Conservation (phyloP, 2,113 vertebrate genomes). For the Naja naja region DNA sequence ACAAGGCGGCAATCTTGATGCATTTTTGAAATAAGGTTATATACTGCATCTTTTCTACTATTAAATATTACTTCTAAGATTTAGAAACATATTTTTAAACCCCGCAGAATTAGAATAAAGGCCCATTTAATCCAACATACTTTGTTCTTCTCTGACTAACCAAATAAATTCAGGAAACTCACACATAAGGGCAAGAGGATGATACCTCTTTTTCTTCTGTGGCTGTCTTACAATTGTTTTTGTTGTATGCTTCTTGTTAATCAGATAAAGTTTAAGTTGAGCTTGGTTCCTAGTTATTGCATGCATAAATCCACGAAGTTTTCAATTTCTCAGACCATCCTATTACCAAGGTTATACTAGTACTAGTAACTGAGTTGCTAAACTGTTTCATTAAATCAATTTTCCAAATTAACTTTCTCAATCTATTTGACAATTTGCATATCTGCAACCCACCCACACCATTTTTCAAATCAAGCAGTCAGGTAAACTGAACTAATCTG, state of each 20-base stretch:
- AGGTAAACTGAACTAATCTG: neutral
- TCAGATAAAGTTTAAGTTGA: neutral
- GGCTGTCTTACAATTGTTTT: neutral
- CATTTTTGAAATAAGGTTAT: neutral
- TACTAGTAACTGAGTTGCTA: neutral
- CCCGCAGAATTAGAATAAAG: neutral
- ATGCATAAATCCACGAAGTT: neutral
- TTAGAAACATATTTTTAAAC: neutral
- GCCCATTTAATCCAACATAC: neutral
- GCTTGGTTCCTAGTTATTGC: neutral
- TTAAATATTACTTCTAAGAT: neutral
- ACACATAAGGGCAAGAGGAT: neutral
- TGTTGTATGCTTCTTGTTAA: neutral
- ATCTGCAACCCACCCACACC: neutral
- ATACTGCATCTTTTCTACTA: neutral
- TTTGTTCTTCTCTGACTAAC: neutral
- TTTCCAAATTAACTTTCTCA: neutral
- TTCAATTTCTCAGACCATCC: neutral
- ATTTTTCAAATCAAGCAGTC: neutral
- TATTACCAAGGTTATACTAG: neutral
- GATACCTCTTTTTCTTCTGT: neutral
- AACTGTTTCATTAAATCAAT: neutral
- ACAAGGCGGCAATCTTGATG: conserved; percentile 3
- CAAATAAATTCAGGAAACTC: neutral
- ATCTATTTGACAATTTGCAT: neutral